Base-by-base conservation (phyloP, 1,140 invertebrate species). In the Psix sp. region DNA sequence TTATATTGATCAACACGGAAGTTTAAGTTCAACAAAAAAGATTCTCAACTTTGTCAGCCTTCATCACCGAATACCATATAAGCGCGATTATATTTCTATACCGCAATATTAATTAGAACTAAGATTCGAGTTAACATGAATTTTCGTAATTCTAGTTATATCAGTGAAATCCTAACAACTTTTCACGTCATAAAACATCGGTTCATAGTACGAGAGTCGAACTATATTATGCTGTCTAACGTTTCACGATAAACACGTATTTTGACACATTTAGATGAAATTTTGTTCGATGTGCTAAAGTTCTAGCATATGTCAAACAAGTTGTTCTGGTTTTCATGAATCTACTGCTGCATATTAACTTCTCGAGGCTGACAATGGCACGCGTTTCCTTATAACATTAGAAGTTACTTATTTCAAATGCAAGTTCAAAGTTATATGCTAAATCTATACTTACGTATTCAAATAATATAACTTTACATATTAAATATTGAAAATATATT, bases 281-380 rank as follows among this genome's bases (percentile, higher is more conserved):
- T 66, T 56, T 49, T 24, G 52, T 67, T 57, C 29, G 36, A 42
- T 36, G 18, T 20, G 18, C 15, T 18, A 57, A 67, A 67, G 43
- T 67, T 67, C 43, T 21, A 40, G 26, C 42, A 48, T 57, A 51
- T 51, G 63, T 57, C 52, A 67, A 33, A 24, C 26, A 51, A 49
- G 35, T 51, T 57, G 51, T 57, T 51, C 51, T 42, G 24, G 45
- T 51, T 66, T 56, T 52, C 42, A 33, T 38, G 60, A 48, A 56
- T 54, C 49, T 56, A 48, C 60, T 31, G 24, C 49, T 40, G 49
- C 60, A 56, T 56, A 65, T 54, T 56, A 66, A 66, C 49, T 56
- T 45, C 49, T 38, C 39, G 21, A 0, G n/a, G 48, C 39, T 45
- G 29, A 60, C 56, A 49, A 62, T 48, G 18, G 45, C 9, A 11